phyloP scores from a whole-genome alignment of 2,113 vertebrate genomes.

The Prionailurus bengalensis region DNA sequence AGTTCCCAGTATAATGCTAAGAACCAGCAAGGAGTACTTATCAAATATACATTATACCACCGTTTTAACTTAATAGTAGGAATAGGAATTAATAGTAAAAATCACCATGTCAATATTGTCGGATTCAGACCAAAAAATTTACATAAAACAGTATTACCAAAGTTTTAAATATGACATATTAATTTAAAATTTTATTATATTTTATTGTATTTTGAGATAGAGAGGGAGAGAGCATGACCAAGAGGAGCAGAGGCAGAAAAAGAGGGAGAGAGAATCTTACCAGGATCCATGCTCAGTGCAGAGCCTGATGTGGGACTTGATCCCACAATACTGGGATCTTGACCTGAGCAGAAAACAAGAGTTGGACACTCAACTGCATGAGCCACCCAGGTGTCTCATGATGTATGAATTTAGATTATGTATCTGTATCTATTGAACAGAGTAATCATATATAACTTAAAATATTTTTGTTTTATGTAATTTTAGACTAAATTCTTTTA shows the following conservation, averaged over 20 bases:
- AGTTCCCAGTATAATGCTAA: too few species aligned
- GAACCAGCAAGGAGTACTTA: too few species aligned
- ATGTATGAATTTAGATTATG: neutral
- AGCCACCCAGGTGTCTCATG: too few species aligned
- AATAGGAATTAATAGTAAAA: neutral
- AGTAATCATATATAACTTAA: neutral
- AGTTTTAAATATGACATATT: neutral
- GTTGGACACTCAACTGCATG: too few species aligned
- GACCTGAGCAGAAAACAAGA: too few species aligned
- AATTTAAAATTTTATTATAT: neutral
- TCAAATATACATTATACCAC: neutral
- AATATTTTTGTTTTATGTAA: neutral
- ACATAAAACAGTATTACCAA: neutral
- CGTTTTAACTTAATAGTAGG: neutral
- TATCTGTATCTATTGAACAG: neutral
- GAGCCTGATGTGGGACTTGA: too few species aligned
- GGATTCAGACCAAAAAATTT: neutral
- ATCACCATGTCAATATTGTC: neutral
- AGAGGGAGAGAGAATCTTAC: too few species aligned
- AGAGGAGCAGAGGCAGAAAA: too few species aligned
- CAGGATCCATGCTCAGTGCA: too few species aligned
- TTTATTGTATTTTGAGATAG: too few species aligned
- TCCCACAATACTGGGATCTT: too few species aligned
- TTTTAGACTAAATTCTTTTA: neutral
- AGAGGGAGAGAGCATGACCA: too few species aligned